Base-by-base conservation (phyloP, 92 coral and sea anemone genomes). In the Palythoa caribaeorum region DNA sequence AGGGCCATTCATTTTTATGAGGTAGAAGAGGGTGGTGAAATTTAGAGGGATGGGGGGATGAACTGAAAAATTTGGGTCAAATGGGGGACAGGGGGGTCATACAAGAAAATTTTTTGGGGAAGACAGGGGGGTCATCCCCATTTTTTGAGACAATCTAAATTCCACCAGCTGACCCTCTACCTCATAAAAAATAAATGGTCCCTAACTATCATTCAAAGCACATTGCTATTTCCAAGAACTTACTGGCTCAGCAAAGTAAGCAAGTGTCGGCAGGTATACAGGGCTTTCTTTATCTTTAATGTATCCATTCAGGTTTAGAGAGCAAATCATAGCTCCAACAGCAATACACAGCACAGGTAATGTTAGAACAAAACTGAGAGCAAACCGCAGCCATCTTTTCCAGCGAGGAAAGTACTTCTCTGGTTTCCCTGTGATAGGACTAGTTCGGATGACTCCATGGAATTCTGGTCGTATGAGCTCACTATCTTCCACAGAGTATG, bases 271-370 rank as follows among this genome's bases (percentile, higher is more conserved):
- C 69, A 97, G 53, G 71, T 97, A 97, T 16, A 97, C 98, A 54
- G 99, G 99, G 53, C 99, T 97, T 74, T 95, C 95, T 78, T 97
- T 97, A 84, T 97, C 98, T 78, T 92, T 97, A 78, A 97, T 97
- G 90, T 97, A 97, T 20, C 99, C 99, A 91, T 97, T 97, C 48
- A 97, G 88, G 86, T 97, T 97, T 11, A 97, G 94, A 6, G 99
- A 97, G 79, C 98, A 93, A 51, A 97, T 80, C 99, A 97, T 97
- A 37, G 99, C 99, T 48, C 92, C 95, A 16, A 97, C 96, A 38
- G 99, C 99, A 52, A 97, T 75, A 20, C 80, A 52, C 36, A 97
- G 88, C 57, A 97, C 90, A 1, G 99, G 99, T 71, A 97, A 57
- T 9, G 99, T 97, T n/a, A 97, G 78, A 28, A 97, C 38, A 71